Conservation (phyloP, 2,113 vertebrate species). For the Narcine bancroftii region DNA sequence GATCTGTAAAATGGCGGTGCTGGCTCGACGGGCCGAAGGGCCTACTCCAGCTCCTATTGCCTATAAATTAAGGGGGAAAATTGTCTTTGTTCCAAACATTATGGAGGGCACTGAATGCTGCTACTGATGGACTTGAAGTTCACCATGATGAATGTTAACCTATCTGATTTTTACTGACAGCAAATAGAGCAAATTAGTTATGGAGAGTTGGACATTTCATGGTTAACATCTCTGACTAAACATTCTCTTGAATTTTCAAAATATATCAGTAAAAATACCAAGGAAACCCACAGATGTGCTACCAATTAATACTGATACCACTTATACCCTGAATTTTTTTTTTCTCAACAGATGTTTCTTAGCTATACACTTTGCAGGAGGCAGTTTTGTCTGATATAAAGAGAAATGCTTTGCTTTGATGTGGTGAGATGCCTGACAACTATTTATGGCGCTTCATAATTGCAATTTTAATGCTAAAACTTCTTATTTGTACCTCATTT, state of each 20-base stretch:
- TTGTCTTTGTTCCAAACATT: too few species aligned
- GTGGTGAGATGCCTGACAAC: background rate
- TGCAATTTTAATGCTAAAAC: background rate
- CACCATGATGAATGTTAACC: background rate
- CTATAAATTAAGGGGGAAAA: too few species aligned
- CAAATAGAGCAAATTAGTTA: background rate
- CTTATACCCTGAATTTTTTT: background rate
- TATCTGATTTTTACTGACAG: background rate
- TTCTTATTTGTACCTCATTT: background rate
- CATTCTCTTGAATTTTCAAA: background rate
- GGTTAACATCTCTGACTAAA: constrained; percentile 4
- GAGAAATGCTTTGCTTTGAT: background rate
- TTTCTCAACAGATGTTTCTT: background rate
- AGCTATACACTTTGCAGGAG: background rate
- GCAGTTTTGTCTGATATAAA: background rate
- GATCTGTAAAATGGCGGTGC: too few species aligned
- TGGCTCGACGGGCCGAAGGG: too few species aligned
- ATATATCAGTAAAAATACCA: background rate
- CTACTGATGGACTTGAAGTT: background rate
- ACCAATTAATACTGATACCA: background rate
- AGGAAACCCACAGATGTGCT: background rate
- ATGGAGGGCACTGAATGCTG: too few species aligned
- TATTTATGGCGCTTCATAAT: background rate
- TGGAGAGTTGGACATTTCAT: background rate
- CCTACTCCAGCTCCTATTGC: too few species aligned